phyloP scores from a whole-genome alignment of 2,113 vertebrate genomes.

The Mus spicilegus region DNA sequence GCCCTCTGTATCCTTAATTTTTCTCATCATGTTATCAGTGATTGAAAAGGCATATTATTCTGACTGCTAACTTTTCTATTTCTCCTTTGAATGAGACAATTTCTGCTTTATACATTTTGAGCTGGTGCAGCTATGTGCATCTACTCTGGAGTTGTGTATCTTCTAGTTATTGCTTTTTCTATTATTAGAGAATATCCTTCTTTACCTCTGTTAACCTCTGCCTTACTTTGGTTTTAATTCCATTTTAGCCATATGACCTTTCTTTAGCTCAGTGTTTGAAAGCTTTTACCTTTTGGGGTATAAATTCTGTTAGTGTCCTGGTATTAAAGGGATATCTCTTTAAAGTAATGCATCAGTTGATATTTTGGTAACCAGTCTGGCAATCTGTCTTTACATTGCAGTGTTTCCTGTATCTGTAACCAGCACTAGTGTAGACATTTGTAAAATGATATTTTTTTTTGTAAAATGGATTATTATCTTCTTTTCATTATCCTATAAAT shows the following conservation, averaged over 20 bases:
- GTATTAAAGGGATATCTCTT: not conserved
- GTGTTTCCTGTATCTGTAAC: not conserved
- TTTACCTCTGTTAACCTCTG: not conserved
- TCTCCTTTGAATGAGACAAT: not conserved
- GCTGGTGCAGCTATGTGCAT: not conserved
- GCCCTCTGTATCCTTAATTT: not conserved
- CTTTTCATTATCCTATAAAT: not conserved
- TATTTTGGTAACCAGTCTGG: not conserved
- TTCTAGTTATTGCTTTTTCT: constrained; percentile 19
- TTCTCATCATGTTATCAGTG: not conserved
- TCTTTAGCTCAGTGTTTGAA: not conserved
- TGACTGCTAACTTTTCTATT: not conserved
- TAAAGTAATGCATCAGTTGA: not conserved
- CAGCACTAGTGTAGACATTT: not conserved
- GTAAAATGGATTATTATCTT: not conserved
- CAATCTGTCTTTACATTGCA: not conserved
- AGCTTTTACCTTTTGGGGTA: not conserved
- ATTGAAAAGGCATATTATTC: not conserved
- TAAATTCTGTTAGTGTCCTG: not conserved
- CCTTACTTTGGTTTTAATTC: not conserved
- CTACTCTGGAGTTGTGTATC: not conserved
- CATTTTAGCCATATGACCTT: not conserved
- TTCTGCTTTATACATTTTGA: constrained; percentile 16
- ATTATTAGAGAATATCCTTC: not conserved
- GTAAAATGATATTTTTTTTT: no score